These are phyloP conservation scores for Noctua janthe DNA, from an alignment of 2,888 invertebrate species.

Conservation along the genomic window DNA sequence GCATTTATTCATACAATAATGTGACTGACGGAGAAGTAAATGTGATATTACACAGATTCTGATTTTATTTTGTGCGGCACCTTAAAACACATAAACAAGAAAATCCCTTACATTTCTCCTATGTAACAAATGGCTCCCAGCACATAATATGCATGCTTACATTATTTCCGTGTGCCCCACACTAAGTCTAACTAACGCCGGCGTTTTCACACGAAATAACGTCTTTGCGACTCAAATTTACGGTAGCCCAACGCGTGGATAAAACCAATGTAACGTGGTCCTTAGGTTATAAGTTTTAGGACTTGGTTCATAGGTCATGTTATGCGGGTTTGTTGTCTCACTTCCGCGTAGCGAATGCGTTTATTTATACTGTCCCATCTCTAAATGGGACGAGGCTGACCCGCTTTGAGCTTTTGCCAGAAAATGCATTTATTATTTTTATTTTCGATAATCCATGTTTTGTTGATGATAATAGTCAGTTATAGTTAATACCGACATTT, in stretches of 20 bases:
- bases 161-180: constrained; percentile 43
- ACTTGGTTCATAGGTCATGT: not conserved
- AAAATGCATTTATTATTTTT: constrained; percentile 62
- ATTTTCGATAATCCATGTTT: constrained; percentile 47
- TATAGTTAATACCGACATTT: constrained; percentile 46
- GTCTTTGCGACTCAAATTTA: constrained; percentile 63
- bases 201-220: constrained; percentile 66
- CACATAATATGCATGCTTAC: constrained; percentile 38
- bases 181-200: constrained; percentile 54
- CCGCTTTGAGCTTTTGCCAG: constrained; percentile 69
- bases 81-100: not conserved
- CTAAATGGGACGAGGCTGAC: constrained; percentile 67
- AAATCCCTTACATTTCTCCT: not conserved
- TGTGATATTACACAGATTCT: not conserved
- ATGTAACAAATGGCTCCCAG: constrained; percentile 11
- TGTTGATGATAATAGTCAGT: constrained; percentile 42
- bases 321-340: constrained; percentile 43
- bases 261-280: constrained; percentile 46
- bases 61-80: not conserved
- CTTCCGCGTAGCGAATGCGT: constrained; percentile 68
- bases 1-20: not conserved
- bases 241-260: constrained; percentile 51
- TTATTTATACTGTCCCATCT: constrained; percentile 64
- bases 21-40: not conserved
- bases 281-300: not conserved